These are phyloP conservation scores for Thoracochromis brauschi DNA, from an alignment of 2,113 vertebrate species.

Conservation along the genomic window DNA sequence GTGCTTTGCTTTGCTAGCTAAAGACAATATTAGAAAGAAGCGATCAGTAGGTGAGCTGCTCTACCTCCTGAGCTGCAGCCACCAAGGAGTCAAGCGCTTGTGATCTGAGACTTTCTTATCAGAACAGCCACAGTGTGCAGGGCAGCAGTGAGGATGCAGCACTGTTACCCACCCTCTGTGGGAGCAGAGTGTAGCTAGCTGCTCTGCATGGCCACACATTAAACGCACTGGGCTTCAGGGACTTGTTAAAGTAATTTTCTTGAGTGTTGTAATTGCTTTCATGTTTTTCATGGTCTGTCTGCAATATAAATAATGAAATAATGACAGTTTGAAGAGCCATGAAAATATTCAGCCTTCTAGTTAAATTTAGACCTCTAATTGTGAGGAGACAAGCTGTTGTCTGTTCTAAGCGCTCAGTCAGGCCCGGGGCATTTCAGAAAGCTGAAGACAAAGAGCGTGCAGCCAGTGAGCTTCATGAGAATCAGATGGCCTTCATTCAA, in stretches of 20 bases:
- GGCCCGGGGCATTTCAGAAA: neutral
- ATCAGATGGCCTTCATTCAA: slow-evolving; percentile 65
- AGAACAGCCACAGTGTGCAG: rapidly evolving
- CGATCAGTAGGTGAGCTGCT: neutral
- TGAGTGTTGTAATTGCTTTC: neutral
- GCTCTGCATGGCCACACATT: neutral
- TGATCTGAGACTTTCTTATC: neutral
- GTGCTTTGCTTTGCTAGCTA: neutral
- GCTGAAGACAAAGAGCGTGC: slow-evolving; percentile 1
- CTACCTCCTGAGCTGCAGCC: neutral
- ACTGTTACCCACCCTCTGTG: neutral
- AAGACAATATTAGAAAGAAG: neutral
- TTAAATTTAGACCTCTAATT: neutral
- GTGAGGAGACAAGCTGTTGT: slow-evolving; percentile 1
- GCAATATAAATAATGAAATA: neutral
- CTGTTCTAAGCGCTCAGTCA: neutral
- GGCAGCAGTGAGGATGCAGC: neutral
- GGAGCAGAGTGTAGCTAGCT: rapidly evolving
- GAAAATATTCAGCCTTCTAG: neutral
- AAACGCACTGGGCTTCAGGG: rapidly evolving
- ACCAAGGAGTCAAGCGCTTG: rapidly evolving
- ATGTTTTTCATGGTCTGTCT: neutral
- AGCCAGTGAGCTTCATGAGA: slow-evolving; percentile 63
- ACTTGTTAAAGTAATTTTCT: neutral
- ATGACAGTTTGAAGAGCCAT: neutral